Percentiles rank a stretch among this genome's conserved stretches.
phyloP scores from a whole-genome alignment of 2,888 invertebrate species.

The Agrochola circellaris region DNA sequence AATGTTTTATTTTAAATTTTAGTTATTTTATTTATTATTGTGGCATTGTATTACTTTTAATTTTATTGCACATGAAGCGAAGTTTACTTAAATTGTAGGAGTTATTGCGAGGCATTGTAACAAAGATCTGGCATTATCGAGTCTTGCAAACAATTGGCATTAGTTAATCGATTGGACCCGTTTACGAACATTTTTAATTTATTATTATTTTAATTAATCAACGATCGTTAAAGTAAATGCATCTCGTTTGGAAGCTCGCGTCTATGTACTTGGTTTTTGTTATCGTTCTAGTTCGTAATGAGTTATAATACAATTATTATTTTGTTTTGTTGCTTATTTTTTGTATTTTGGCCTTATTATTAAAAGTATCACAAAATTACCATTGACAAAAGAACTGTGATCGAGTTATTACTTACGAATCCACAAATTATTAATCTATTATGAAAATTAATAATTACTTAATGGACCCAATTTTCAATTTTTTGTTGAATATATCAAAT shows the following conservation, averaged over 20 bases:
- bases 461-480: conserved; percentile 12
- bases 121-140: conserved; percentile 71
- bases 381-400: conserved; percentile 65
- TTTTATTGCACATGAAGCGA: conserved; percentile 79
- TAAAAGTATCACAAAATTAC: conserved; percentile 67
- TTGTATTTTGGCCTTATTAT: conserved; percentile 70
- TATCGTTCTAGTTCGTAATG: conserved; percentile 82
- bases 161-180: conserved; percentile 38
- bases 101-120: conserved; percentile 64
- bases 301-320: conserved; percentile 72
- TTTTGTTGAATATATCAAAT: conserved; percentile 37
- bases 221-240: conserved; percentile 67
- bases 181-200: conserved; percentile 58
- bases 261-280: conserved; percentile 83
- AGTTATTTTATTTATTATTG: conserved; percentile 82
- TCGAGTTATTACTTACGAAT: conserved; percentile 64
- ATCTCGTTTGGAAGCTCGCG: conserved; percentile 83
- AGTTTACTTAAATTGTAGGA: conserved; percentile 85
- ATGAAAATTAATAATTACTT: conserved; percentile 31
- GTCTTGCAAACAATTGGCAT: conserved; percentile 62
- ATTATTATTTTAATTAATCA: conserved; percentile 56
- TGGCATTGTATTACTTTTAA: conserved; percentile 77
- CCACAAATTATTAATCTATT: conserved; percentile 39
- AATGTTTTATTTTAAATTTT: conserved; percentile 78
- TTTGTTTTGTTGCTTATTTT: conserved; percentile 84